Evolutionary conservation across 2,888 invertebrate species (phyloP).

Genomic region (Carterocephalus palaemon): DNA sequence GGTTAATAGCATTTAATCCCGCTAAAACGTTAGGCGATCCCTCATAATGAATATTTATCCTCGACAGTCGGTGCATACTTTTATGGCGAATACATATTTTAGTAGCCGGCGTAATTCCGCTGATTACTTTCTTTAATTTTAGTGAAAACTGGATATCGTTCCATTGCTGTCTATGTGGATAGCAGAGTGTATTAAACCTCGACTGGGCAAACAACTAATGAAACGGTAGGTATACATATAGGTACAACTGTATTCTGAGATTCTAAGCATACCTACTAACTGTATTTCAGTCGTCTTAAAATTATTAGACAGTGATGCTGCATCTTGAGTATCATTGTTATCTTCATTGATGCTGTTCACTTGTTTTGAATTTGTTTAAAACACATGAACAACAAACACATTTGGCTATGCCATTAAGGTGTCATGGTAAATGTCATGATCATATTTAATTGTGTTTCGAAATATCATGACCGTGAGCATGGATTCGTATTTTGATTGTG

Average conservation of each 20-base stretch:
- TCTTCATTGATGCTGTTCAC: too few relatives aligned
- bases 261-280: too few relatives aligned
- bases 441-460: slow-evolving; percentile 9
- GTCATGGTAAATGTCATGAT: slow-evolving; percentile 17
- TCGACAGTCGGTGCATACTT: slow-evolving; percentile 71
- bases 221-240: slow-evolving; percentile 54
- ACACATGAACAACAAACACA: too few relatives aligned
- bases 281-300: too few relatives aligned
- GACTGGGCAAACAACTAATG: slow-evolving; percentile 60
- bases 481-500: background rate
- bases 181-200: slow-evolving; percentile 63
- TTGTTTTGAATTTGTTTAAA: too few relatives aligned
- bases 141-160: slow-evolving; percentile 52
- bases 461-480: slow-evolving; percentile 6
- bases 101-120: slow-evolving; percentile 74
- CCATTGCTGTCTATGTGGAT: slow-evolving; percentile 40
- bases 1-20: slow-evolving; percentile 74
- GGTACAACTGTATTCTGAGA: too few relatives aligned
- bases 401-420: too few relatives aligned
- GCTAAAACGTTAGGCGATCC: slow-evolving; percentile 75
- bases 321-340: too few relatives aligned
- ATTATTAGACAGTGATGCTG: too few relatives aligned
- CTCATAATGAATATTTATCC: slow-evolving; percentile 77
- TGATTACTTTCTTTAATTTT: slow-evolving; percentile 78
- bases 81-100: slow-evolving; percentile 79